Conservation (phyloP, 2,113 vertebrate species). For the Geococcyx californianus region DNA sequence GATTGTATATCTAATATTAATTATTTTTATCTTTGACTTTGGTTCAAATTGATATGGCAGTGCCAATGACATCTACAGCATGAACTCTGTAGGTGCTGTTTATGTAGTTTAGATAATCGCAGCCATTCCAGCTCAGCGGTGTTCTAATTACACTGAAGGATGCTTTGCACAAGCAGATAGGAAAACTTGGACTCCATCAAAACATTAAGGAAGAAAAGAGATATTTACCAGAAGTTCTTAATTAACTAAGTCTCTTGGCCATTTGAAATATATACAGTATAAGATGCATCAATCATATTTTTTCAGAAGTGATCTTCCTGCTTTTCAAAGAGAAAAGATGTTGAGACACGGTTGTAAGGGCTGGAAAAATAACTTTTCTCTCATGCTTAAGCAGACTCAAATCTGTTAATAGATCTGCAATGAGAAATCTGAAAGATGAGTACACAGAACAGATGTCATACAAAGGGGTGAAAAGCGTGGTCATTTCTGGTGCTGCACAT, state of each 20-base stretch:
- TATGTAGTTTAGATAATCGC: not conserved
- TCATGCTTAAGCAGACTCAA: not conserved
- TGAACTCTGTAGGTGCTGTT: not conserved
- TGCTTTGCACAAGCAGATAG: not conserved
- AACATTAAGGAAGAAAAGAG: not conserved
- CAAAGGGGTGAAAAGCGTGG: not conserved
- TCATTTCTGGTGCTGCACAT: not conserved
- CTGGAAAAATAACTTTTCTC: not conserved
- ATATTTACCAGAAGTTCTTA: not conserved
- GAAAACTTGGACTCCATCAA: not conserved
- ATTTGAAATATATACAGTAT: not conserved
- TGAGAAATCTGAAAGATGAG: not conserved
- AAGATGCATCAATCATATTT: not conserved
- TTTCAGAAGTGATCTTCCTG: not conserved
- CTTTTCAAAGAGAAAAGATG: not conserved
- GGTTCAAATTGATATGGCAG: not conserved
- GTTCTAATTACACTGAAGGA: not conserved
- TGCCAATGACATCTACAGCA: not conserved
- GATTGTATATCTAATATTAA: not conserved
- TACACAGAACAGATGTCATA: not conserved
- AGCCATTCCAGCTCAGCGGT: not conserved
- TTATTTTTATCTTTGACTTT: conserved; percentile 16
- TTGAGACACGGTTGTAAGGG: not conserved
- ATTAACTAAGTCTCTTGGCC: not conserved
- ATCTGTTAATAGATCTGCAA: not conserved